Evolutionary conservation across 2,797 vertebrate species (phyloP).

Genomic region (Notolabrus celidotus): DNA sequence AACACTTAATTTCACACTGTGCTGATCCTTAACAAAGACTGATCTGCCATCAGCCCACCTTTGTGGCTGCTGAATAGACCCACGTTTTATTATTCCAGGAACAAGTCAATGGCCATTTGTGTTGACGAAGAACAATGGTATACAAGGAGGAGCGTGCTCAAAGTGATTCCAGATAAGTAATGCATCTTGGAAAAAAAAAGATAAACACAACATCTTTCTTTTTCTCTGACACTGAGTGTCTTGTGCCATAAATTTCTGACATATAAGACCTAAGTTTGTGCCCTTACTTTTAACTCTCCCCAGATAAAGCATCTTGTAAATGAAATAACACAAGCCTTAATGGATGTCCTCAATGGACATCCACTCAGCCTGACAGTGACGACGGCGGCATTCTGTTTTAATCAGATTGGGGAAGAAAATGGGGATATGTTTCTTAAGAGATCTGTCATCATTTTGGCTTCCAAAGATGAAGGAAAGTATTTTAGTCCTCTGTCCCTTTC

Average conservation of each 20-base stretch:
- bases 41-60: constrained; percentile 66
- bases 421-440: constrained; percentile 19
- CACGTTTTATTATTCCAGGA: constrained; percentile 37
- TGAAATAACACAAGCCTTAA: constrained; percentile 61
- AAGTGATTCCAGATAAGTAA: constrained; percentile 49
- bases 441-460: constrained; percentile 23
- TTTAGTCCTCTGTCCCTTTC: constrained; percentile 21
- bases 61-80: constrained; percentile 65
- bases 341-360: constrained; percentile 59
- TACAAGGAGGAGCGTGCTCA: constrained; percentile 20
- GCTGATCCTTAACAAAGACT: constrained; percentile 73
- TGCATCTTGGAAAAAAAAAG: constrained; percentile 26
- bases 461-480: constrained; percentile 17
- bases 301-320: constrained; percentile 56
- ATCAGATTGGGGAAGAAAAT: constrained; percentile 48
- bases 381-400: constrained; percentile 47
- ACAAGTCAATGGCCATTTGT: constrained; percentile 47
- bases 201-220: constrained; percentile 23
- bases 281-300: constrained; percentile 34
- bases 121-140: constrained; percentile 42
- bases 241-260: constrained; percentile 31
- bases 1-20: constrained; percentile 78
- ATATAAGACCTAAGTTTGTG: constrained; percentile 39
- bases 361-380: constrained; percentile 41
- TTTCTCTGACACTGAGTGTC: constrained; percentile 24